Percentiles rank a stretch among this genome's conserved stretches.
phyloP scores from a whole-genome alignment of 2,797 vertebrate species.

The Brotogeris chrysoptera region DNA sequence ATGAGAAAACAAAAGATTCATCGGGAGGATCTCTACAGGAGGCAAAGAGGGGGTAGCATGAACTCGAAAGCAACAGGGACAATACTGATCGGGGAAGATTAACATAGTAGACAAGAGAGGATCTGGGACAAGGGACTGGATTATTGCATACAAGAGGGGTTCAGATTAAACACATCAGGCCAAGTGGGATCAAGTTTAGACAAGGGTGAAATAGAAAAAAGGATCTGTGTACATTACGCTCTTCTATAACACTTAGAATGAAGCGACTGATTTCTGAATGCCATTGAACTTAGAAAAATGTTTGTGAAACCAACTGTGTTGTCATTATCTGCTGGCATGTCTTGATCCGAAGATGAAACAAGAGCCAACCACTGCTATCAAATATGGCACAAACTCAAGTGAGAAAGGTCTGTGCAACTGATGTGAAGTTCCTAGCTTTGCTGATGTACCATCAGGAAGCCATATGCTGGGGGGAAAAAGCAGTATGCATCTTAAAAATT shows the following conservation, averaged over 20 bases:
- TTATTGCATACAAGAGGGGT: neutral
- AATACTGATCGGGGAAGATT: neutral
- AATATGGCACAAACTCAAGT: neutral
- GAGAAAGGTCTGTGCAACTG: neutral
- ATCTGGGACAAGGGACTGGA: neutral
- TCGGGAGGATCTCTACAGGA: neutral
- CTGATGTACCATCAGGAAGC: neutral
- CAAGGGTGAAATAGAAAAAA: neutral
- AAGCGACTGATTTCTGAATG: neutral
- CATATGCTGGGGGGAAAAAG: neutral
- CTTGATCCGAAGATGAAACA: neutral
- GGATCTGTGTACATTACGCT: neutral
- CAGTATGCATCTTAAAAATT: neutral
- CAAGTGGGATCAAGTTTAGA: neutral
- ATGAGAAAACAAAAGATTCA: neutral
- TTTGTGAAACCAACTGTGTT: neutral
- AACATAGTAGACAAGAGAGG: neutral
- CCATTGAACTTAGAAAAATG: neutral
- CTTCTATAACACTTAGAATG: neutral
- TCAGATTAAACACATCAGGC: neutral
- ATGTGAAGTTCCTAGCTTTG: neutral
- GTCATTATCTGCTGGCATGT: neutral
- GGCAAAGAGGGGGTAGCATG: neutral
- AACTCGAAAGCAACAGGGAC: neutral
- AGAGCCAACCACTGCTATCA: neutral